Evolutionary conservation across 2,888 invertebrate species (phyloP).

Genomic region (Drosophila colorata): DNA sequence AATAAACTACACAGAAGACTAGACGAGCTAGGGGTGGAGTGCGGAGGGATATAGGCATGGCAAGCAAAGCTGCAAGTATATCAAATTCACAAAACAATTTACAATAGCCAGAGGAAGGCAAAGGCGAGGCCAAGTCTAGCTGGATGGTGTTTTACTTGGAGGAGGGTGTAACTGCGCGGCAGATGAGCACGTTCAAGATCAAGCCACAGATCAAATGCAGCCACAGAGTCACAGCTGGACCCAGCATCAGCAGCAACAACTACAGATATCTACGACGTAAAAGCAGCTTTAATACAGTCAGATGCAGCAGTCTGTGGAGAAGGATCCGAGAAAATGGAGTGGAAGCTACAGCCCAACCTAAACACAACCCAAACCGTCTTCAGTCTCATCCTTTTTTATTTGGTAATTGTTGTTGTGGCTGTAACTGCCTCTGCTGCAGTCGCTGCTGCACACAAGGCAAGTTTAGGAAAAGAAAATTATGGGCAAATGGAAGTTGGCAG

Average conservation of each 20-base stretch:
- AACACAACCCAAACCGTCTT: conserved; percentile 47
- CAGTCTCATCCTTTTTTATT: conserved; percentile 47
- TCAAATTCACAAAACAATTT: conserved; percentile 83
- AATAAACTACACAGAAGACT: conserved; percentile 49
- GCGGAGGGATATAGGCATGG: conserved; percentile 4
- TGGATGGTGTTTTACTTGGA: background rate
- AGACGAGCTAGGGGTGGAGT: conserved; percentile 5
- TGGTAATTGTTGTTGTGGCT: conserved; percentile 58
- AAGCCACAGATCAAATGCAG: conserved; percentile 76
- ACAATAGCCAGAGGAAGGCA: conserved; percentile 63
- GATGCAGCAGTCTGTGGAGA: background rate
- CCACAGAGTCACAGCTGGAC: conserved; percentile 31
- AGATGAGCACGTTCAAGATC: conserved; percentile 80
- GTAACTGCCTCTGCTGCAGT: conserved; percentile 15
- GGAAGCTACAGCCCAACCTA: conserved; percentile 32
- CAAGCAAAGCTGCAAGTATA: conserved; percentile 70
- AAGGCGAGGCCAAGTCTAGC: conserved; percentile 11
- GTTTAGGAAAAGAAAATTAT: conserved; percentile 59
- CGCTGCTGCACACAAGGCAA: conserved; percentile 43
- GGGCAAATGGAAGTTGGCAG: conserved; percentile 64
- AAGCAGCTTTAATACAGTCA: conserved; percentile 8
- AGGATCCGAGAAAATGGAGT: conserved; percentile 15
- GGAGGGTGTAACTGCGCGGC: conserved; percentile 22
- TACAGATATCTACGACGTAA: conserved; percentile 19
- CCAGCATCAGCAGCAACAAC: conserved; percentile 15